Evolutionary conservation across 2,113 vertebrate species (phyloP), one percentile per base, ranked within the genome.

Genomic region (Myodes glareolus): DNA sequence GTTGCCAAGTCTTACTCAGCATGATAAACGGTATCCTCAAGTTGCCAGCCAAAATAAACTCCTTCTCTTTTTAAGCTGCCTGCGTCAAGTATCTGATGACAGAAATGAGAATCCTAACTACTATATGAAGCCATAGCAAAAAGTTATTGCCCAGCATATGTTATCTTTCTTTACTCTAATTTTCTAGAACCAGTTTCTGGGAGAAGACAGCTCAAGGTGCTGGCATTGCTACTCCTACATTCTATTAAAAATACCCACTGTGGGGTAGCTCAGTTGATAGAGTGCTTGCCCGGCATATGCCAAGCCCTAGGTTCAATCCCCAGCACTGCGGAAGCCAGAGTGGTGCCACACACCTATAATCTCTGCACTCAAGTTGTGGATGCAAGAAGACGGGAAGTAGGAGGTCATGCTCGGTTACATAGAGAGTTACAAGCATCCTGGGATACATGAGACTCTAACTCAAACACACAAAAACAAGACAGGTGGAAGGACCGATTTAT

Each of bases 191-290:
- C 45, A 88, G 33, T 89, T 33, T 93, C 67, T 84, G 52, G 39
- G 39, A 95, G 29, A 36, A 97, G 87, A 68, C 25, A 93, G 9
- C 31, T 90, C 75, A 88, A 78, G 92, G 19, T 39, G 52, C 63
- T 82, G 75, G 27, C 77, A 89, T 86, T 76, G 65, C 47, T 63
- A 88, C 25, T 86, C 73, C 45, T 86, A 90, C 67, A 23, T 94
- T 88, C 55, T 92, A 50, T 93, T 81, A 1, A 91, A 81, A 77
- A 81, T 67, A 90, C 31, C 33, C 27, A 39, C 2, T 31, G 7
- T 80, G 11, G 47, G 42, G 14, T 89, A 12, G n/a, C 52, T 89
- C 70, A 61, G 16, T 58, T 75, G 87, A 10, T 12, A 58, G 50
- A 73, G n/a, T 58, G 14, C 14, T 42, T 58, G 50, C 19, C 52